These are phyloP conservation scores for Bombyx huttoni DNA, from an alignment of 2,888 invertebrate species.

Conservation along the genomic window DNA sequence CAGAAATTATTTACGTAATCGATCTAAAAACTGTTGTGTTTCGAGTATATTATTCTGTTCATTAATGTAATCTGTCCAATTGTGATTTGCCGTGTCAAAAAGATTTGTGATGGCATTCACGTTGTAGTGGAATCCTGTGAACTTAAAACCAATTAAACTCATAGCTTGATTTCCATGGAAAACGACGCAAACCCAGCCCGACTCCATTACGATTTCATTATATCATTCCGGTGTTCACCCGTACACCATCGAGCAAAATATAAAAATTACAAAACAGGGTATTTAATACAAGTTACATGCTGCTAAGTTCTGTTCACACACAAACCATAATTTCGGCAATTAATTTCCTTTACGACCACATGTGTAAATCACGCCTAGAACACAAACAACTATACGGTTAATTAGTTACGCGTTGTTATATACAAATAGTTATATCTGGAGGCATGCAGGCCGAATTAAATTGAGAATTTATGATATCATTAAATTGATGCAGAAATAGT, in stretches of 20 bases:
- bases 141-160: no score
- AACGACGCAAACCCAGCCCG: no score
- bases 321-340: background rate
- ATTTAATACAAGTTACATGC: background rate
- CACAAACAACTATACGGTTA: slow-evolving; percentile 10
- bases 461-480: slow-evolving; percentile 62
- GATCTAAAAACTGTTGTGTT: no score
- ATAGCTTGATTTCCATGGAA: no score
- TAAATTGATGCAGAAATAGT: slow-evolving; percentile 63
- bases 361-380: slow-evolving; percentile 3
- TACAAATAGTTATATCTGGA: slow-evolving; percentile 19
- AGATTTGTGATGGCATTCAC: no score
- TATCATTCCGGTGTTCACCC: no score
- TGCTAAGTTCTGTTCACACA: background rate
- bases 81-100: no score
- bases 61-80: no score
- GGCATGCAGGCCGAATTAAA: slow-evolving; percentile 39
- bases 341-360: background rate
- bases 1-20: no score
- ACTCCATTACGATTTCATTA: no score
- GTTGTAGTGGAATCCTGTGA: no score
- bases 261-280: background rate
- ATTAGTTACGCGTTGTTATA: slow-evolving; percentile 17
- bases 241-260: background rate
- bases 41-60: no score